Evolutionary conservation across 1,140 invertebrate species (phyloP).

Genomic region (Epicauta chinensis): DNA sequence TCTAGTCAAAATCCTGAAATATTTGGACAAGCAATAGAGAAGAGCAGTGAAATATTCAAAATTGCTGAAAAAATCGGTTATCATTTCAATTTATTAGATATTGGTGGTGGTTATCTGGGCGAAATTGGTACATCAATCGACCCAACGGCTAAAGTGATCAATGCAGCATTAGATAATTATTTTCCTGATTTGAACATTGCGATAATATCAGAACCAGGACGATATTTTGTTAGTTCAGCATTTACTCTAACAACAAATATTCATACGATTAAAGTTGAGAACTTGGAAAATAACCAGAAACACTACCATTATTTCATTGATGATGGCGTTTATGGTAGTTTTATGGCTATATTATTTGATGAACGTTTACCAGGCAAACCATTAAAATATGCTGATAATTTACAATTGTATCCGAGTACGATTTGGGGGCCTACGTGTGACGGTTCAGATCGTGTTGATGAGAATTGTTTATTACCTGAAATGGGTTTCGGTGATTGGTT

Average conservation of each 20-base stretch:
- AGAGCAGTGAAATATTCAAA: conserved; percentile 63
- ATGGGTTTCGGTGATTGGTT: conserved; percentile 79
- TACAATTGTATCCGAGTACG: conserved; percentile 43
- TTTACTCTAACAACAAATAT: conserved; percentile 86
- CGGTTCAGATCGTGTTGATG: conserved; percentile 79
- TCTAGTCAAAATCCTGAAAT: conserved; percentile 71
- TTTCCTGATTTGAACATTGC: conserved; percentile 71
- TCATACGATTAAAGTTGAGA: conserved; percentile 55
- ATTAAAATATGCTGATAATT: conserved; percentile 14
- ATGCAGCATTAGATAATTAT: conserved; percentile 69
- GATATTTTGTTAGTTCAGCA: conserved; percentile 90
- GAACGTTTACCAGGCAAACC: conserved; percentile 47
- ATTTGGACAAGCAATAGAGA: conserved; percentile 66
- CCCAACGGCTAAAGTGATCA: conserved; percentile 69
- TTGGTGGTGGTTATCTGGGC: conserved; percentile 85
- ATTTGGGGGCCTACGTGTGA: conserved; percentile 97
- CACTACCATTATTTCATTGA: conserved; percentile 91
- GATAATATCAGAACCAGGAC: conserved; percentile 94
- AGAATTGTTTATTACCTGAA: conserved; percentile 62
- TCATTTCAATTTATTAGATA: conserved; percentile 67
- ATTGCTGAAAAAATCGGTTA: conserved; percentile 62
- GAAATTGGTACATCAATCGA: conserved; percentile 58
- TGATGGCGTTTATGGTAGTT: conserved; percentile 97
- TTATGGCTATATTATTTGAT: conserved; percentile 95
- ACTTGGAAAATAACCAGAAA: conserved; percentile 34